These are phyloP conservation scores for Ganaspis sp. DNA, from an alignment of 1,140 invertebrate genomes.

Conservation along the genomic window DNA sequence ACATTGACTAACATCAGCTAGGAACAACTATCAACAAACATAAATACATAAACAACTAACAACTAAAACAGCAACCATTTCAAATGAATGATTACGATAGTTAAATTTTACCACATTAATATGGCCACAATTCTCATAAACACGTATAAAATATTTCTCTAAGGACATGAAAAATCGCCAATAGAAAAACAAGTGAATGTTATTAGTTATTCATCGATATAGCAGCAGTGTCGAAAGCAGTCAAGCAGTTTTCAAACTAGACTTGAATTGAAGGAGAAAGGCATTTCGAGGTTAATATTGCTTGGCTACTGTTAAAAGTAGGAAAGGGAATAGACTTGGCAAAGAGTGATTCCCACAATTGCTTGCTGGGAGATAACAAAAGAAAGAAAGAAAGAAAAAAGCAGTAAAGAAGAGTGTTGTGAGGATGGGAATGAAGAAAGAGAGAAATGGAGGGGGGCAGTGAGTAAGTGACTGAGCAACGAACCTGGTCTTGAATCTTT, in stretches of 20 bases:
- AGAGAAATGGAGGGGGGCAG: background rate
- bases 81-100: no score
- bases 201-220: constrained; percentile 6
- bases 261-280: constrained; percentile 9
- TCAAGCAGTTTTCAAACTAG: background rate
- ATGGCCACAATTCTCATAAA: no score
- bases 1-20: no score
- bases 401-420: background rate
- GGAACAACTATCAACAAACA: no score
- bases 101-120: no score
- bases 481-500: constrained; percentile 70
- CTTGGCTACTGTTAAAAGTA: constrained; percentile 5
- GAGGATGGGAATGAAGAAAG: constrained; percentile 7
- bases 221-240: background rate
- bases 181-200: background rate
- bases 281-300: constrained; percentile 9
- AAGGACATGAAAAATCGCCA: background rate
- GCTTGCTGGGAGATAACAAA: constrained; percentile 4
- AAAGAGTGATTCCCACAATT: constrained; percentile 13
- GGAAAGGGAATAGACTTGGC: constrained; percentile 12
- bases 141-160: no score
- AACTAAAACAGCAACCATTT: no score
- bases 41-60: no score
- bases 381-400: constrained; percentile 5
- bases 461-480: constrained; percentile 24